Percentiles rank a stretch among this genome's conserved stretches.
Conservation (phyloP, 2,113 vertebrate species). For the Clarias batrachus region DNA sequence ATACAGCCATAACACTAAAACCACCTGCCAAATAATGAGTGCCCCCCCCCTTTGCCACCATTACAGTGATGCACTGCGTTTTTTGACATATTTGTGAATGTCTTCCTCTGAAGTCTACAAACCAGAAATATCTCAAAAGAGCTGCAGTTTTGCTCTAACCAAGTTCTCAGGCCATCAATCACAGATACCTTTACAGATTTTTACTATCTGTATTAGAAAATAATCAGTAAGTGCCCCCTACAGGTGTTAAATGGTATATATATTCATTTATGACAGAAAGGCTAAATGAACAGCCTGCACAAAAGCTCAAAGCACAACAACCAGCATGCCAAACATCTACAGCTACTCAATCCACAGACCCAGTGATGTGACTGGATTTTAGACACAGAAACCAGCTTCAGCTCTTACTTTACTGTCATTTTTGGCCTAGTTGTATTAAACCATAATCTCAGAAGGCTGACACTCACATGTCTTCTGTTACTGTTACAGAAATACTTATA, state of each 20-base stretch:
- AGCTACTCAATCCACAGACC: background rate
- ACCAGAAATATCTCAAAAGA: too few species aligned
- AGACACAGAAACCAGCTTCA: background rate
- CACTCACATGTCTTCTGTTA: background rate
- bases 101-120: too few species aligned
- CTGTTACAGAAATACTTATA: background rate
- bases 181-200: too few species aligned
- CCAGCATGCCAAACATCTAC: background rate
- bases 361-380: background rate
- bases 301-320: background rate
- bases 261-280: background rate
- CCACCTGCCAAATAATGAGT: too few species aligned
- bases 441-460: too few species aligned
- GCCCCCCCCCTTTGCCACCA: too few species aligned
- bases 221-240: background rate
- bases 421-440: background rate
- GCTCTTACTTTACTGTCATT: background rate
- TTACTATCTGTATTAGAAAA: too few species aligned
- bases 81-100: too few species aligned
- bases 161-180: too few species aligned
- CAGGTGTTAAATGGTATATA: background rate
- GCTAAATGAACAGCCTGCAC: background rate
- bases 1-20: too few species aligned
- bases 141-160: too few species aligned
- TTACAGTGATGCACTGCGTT: too few species aligned